Evolutionary conservation across 2,797 vertebrate genomes (phyloP).

Genomic region (Eidolon dupreanum): DNA sequence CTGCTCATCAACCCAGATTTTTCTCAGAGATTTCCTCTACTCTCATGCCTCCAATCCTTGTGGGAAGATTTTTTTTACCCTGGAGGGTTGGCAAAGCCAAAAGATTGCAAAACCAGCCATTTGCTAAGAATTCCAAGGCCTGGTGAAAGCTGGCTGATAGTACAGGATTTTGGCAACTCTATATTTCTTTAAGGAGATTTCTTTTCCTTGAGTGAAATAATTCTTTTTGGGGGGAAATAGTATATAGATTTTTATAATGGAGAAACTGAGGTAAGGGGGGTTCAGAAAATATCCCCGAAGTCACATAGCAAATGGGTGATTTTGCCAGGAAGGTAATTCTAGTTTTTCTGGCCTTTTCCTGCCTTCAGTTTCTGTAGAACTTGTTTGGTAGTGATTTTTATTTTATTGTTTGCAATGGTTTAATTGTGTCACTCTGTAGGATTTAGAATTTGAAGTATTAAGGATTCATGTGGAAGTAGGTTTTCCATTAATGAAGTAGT

Average conservation of each 20-base stretch:
- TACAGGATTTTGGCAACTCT: slow-evolving; percentile 61
- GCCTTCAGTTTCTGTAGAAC: neutral
- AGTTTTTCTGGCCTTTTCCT: neutral
- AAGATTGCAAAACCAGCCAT: slow-evolving; percentile 78
- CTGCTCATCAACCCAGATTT: slow-evolving; percentile 73
- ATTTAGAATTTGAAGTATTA: neutral
- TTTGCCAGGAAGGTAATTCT: neutral
- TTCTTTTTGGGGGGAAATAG: neutral
- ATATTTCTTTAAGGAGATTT: slow-evolving; percentile 47
- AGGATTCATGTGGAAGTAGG: neutral
- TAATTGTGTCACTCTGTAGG: neutral
- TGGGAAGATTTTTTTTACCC: slow-evolving; percentile 66
- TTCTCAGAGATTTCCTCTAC: slow-evolving; percentile 75
- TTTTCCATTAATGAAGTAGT: neutral
- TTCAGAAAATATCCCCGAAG: neutral
- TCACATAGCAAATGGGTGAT: neutral
- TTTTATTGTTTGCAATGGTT: slow-evolving; percentile 19
- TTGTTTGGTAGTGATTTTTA: slow-evolving; percentile 30
- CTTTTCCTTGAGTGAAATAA: neutral
- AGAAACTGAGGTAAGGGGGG: neutral
- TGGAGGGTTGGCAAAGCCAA: slow-evolving; percentile 73
- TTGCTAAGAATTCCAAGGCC: slow-evolving; percentile 69
- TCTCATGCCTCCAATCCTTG: slow-evolving; percentile 67
- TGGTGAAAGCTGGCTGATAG: slow-evolving; percentile 69
- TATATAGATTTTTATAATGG: neutral